These are phyloP conservation scores for Diplodus sargus DNA, from an alignment of 2,797 vertebrate species.

Conservation along the genomic window DNA sequence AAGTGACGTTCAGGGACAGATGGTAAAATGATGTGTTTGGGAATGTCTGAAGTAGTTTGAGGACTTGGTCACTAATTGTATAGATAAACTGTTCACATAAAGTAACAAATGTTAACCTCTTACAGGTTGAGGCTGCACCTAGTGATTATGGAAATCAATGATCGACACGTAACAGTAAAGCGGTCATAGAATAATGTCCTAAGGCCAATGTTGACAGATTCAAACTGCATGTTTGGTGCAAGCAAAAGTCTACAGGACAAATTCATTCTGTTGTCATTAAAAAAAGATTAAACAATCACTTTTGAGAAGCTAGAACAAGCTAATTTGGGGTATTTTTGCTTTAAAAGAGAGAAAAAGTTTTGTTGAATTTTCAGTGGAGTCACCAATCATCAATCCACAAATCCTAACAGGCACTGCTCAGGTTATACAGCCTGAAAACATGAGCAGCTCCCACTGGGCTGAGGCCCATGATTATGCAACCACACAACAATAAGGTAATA, in stretches of 20 bases:
- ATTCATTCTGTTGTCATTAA: not conserved
- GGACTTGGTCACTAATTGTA: not conserved
- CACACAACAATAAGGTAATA: not conserved
- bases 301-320: not conserved
- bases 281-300: not conserved
- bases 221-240: not conserved
- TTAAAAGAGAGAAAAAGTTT: no score
- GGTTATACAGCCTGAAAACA: slow-evolving; percentile 12
- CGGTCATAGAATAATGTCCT: not conserved
- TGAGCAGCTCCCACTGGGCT: slow-evolving; percentile 4
- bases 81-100: not conserved
- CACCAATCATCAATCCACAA: not conserved
- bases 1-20: not conserved
- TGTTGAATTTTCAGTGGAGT: not conserved
- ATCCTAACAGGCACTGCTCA: not conserved
- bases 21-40: not conserved
- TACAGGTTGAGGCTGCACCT: not conserved
- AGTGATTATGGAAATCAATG: not conserved
- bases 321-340: not conserved
- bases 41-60: not conserved
- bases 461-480: not conserved
- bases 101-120: not conserved
- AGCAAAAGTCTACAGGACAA: not conserved
- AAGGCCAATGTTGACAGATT: not conserved
- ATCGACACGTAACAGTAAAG: not conserved